Evolutionary conservation across 2,797 vertebrate species (phyloP).

Genomic region (Hippocampus kuda): DNA sequence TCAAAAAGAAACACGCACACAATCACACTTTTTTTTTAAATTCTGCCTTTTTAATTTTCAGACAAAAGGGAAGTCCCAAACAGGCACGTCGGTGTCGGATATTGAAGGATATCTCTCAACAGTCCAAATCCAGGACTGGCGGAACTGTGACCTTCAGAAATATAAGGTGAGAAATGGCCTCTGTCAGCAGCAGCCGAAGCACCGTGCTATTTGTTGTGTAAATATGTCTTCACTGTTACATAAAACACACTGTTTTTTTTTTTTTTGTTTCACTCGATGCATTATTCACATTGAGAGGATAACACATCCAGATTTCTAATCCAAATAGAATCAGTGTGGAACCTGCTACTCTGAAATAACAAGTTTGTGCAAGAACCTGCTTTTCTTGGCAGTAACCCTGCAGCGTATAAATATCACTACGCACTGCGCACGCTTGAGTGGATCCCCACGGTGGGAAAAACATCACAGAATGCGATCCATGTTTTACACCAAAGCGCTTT

Average conservation of each 20-base stretch:
- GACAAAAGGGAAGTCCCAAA: slow-evolving; percentile 73
- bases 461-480: background rate
- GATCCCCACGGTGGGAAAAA: slow-evolving; percentile 4
- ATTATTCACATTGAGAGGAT: slow-evolving; percentile 8
- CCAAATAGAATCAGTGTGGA: slow-evolving; percentile 36
- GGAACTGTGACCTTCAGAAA: slow-evolving; percentile 65
- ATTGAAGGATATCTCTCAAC: slow-evolving; percentile 73
- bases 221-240: slow-evolving; percentile 21
- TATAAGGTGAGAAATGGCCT: slow-evolving; percentile 61
- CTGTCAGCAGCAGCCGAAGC: slow-evolving; percentile 2
- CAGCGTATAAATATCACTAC: slow-evolving; percentile 23
- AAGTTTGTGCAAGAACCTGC: slow-evolving; percentile 38
- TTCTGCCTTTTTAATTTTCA: slow-evolving; percentile 32
- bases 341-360: slow-evolving; percentile 7
- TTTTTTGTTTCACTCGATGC: slow-evolving; percentile 8
- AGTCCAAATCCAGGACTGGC: slow-evolving; percentile 65
- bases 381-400: slow-evolving; percentile 30
- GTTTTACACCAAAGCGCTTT: background rate
- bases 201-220: slow-evolving; percentile 25
- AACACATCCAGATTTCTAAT: slow-evolving; percentile 37
- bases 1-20: background rate
- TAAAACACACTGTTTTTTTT: too few relatives aligned
- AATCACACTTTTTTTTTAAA: background rate
- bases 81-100: slow-evolving; percentile 59
- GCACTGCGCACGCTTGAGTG: slow-evolving; percentile 13